A percentile compares a stretch with the other conserved stretches of the same genome.
Conservation (phyloP, 2,888 invertebrate species). For the Rhingia rostrata region DNA sequence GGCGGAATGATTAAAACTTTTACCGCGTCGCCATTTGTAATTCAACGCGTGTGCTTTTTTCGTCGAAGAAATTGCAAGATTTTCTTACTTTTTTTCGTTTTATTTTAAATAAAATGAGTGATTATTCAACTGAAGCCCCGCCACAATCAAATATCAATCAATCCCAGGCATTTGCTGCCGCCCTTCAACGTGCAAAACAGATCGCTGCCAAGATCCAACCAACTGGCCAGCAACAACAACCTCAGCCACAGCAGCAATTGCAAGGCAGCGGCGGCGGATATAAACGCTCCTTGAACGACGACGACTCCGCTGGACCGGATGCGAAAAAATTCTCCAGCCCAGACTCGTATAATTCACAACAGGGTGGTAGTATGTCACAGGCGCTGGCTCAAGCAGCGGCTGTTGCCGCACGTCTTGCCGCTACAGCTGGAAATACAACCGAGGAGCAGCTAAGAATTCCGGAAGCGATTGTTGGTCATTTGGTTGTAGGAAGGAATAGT, state of each 20-base stretch:
- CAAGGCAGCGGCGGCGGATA: slow-evolving; percentile 84
- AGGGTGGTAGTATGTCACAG: slow-evolving; percentile 81
- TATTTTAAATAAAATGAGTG: slow-evolving; percentile 87
- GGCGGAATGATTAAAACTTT: slow-evolving; percentile 14
- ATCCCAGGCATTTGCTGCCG: slow-evolving; percentile 96
- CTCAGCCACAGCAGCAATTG: slow-evolving; percentile 75
- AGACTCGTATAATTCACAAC: slow-evolving; percentile 78
- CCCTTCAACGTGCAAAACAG: slow-evolving; percentile 95
- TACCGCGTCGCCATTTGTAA: slow-evolving; percentile 74
- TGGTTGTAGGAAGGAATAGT: slow-evolving; percentile 97
- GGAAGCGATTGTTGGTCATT: slow-evolving; percentile 96
- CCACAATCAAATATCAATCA: slow-evolving; percentile 95
- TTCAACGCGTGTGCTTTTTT: slow-evolving; percentile 72
- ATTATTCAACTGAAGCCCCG: slow-evolving; percentile 95
- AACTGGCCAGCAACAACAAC: slow-evolving; percentile 82
- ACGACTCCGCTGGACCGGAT: slow-evolving; percentile 88
- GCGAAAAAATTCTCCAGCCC: slow-evolving; percentile 88
- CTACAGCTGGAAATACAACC: slow-evolving; percentile 84
- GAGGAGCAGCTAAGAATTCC: slow-evolving; percentile 96
- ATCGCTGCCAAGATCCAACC: slow-evolving; percentile 95
- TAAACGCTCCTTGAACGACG: slow-evolving; percentile 92
- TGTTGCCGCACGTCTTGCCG: slow-evolving; percentile 84
- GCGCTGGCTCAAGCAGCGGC: slow-evolving; percentile 84
- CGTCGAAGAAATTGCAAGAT: slow-evolving; percentile 62
- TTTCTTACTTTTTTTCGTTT: slow-evolving; percentile 74